Percentiles rank a stretch among this genome's conserved stretches.
phyloP scores from a whole-genome alignment of 1,140 invertebrate species.

The Drosophila kohkoa region DNA sequence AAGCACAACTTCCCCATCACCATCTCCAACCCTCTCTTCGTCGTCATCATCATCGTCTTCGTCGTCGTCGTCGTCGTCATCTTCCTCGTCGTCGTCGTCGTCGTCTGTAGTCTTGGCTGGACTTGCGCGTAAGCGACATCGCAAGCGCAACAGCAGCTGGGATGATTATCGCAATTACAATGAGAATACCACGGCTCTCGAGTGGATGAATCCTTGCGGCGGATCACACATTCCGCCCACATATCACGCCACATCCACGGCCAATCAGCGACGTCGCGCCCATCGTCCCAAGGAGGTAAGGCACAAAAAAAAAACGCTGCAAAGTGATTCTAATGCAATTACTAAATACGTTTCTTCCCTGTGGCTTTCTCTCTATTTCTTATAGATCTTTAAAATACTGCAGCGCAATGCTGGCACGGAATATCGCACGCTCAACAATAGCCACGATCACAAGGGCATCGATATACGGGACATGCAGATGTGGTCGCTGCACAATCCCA shows the following conservation, averaged over 20 bases:
- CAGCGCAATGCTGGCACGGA: constrained; percentile 69
- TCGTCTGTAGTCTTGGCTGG: background rate
- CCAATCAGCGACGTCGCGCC: constrained; percentile 47
- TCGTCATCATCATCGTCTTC: background rate
- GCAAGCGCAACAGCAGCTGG: constrained; percentile 80
- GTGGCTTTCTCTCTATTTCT: background rate
- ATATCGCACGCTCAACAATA: constrained; percentile 65
- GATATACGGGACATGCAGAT: constrained; percentile 74
- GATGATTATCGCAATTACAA: constrained; percentile 73
- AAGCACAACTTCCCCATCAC: constrained; percentile 34
- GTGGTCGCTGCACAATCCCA: constrained; percentile 76
- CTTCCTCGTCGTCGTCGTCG: background rate
- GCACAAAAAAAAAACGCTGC: too few species aligned
- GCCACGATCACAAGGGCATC: constrained; percentile 64
- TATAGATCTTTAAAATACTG: constrained; percentile 76
- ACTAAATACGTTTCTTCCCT: too few species aligned
- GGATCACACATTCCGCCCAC: constrained; percentile 49
- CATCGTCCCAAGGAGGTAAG: constrained; percentile 70
- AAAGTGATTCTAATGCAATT: too few species aligned
- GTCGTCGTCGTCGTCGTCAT: background rate
- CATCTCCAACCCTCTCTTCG: constrained; percentile 3
- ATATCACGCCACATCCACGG: constrained; percentile 34
- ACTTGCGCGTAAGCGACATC: constrained; percentile 64
- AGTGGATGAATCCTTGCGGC: constrained; percentile 79
- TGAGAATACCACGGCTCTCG: constrained; percentile 70